phyloP scores from a whole-genome alignment of 2,113 vertebrate genomes.

The Pleuronectes platessa region DNA sequence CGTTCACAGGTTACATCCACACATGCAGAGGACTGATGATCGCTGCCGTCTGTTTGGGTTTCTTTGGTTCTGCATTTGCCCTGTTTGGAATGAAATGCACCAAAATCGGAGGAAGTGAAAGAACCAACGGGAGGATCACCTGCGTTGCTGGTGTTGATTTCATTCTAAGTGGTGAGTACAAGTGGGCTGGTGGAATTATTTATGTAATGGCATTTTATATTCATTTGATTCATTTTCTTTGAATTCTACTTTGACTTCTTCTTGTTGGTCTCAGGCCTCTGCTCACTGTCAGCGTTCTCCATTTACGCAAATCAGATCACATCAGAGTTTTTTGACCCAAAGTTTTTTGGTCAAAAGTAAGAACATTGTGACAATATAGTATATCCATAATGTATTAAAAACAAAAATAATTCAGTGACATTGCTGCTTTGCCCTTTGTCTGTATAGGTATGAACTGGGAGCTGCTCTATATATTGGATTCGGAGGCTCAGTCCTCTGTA shows the following conservation, averaged over 20 bases:
- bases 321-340: conserved; percentile 94
- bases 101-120: conserved; percentile 91
- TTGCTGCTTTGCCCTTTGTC: background rate
- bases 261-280: conserved; percentile 84
- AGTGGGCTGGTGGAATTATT: background rate
- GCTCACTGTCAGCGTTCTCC: conserved; percentile 93
- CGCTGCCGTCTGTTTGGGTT: conserved; percentile 90
- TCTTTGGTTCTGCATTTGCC: conserved; percentile 88
- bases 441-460: conserved; percentile 83
- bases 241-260: no score
- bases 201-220: conserved; percentile 1
- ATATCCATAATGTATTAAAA: background rate
- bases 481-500: conserved; percentile 82
- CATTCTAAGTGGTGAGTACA: conserved; percentile 89
- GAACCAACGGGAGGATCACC: conserved; percentile 89
- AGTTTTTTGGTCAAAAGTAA: conserved; percentile 94
- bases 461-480: conserved; percentile 86
- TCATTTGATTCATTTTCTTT: background rate
- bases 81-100: conserved; percentile 98
- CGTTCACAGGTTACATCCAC: conserved; percentile 91
- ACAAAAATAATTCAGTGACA: background rate
- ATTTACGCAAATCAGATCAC: conserved; percentile 96
- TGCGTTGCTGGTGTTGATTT: conserved; percentile 89
- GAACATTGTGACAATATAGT: conserved; percentile 52
- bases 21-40: conserved; percentile 97